Evolutionary conservation across 1,140 invertebrate genomes (phyloP).

Genomic region (Zelostemma sp.): DNA sequence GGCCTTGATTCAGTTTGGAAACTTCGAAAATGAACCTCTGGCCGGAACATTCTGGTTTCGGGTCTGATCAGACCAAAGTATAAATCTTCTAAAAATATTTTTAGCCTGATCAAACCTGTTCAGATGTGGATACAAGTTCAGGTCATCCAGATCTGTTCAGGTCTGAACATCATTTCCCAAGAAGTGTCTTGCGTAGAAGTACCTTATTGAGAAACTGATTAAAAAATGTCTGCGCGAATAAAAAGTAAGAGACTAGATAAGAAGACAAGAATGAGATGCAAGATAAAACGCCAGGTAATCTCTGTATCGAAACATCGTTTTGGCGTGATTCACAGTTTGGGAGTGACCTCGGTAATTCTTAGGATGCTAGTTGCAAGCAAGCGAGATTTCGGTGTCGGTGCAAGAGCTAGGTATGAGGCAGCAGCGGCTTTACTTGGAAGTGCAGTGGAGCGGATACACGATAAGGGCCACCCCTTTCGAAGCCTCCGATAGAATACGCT

Average conservation of each 20-base stretch:
- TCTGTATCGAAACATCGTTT: not conserved
- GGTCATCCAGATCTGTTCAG: too few species aligned
- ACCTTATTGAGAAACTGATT: slow-evolving; percentile 1
- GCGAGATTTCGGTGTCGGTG: slow-evolving; percentile 14
- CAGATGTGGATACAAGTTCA: too few species aligned
- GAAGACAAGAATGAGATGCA: too few species aligned
- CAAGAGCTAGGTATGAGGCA: slow-evolving; percentile 21
- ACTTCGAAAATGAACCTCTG: too few species aligned
- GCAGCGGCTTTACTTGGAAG: slow-evolving; percentile 58
- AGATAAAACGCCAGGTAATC: too few species aligned
- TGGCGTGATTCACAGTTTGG: slow-evolving; percentile 2
- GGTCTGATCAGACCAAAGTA: too few species aligned
- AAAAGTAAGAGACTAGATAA: too few species aligned
- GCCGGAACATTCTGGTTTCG: too few species aligned
- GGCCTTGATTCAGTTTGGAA: too few species aligned
- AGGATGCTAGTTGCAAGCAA: slow-evolving; percentile 45
- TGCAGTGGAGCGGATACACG: slow-evolving; percentile 63
- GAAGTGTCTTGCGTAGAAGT: not conserved
- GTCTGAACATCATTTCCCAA: too few species aligned
- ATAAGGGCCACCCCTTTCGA: slow-evolving; percentile 61
- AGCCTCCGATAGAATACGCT: slow-evolving; percentile 36
- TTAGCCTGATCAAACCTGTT: too few species aligned
- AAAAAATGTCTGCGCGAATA: slow-evolving; percentile 5
- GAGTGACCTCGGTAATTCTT: slow-evolving; percentile 38
- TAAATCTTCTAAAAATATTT: too few species aligned